Evolutionary conservation across 2,113 vertebrate species (phyloP), one percentile per base, ranked within the genome.

Genomic region (Etheostoma cragini): DNA sequence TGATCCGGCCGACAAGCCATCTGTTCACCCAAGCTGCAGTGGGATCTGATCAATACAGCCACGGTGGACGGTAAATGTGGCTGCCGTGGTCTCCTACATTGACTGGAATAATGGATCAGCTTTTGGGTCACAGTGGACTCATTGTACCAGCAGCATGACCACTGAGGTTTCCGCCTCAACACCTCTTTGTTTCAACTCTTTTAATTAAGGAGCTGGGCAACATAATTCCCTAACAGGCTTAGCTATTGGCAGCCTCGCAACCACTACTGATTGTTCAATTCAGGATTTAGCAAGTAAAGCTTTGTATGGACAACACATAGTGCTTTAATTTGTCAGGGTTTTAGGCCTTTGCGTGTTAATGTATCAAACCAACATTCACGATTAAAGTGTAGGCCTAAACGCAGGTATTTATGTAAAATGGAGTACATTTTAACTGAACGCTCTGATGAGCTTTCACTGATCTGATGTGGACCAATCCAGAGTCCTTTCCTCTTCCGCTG

Each of bases 401-500:
- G 56, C 52, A 54, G 73, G 72, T 75, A 72, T 82, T 80, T 80
- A 64, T 65, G 63, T 57, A 49, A 74, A 81, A 57, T 0, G 47
- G 82, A 62, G 78, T 47, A 42, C 26, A 45, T 89, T 86, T 83
- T 81, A 86, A 50, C 8, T 82, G 66, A 81, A 85, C 19, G 78
- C 86, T 77, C 84, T 84, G 82, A 74, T 87, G 79, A 81, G 85
- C 78, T 64, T 84, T 72, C 84, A 60, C 84, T 76, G 73, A 78
- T 87, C 82, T 80, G 84, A 74, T 84, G 78, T 83, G 89, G 84
- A 86, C 87, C 75, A 76, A 87, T 86, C 84, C 78, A 52, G 64
- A 78, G 63, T 80, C 81, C 84, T 80, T 85, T 89, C 46, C 83
- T 94, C 94, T 96, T 95, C 92, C 96, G 92, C 93, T 95, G 95